Evolutionary conservation across 2,113 vertebrate species (phyloP), one percentile per base, ranked within the genome.

Genomic region (Antechinus flavipes): DNA sequence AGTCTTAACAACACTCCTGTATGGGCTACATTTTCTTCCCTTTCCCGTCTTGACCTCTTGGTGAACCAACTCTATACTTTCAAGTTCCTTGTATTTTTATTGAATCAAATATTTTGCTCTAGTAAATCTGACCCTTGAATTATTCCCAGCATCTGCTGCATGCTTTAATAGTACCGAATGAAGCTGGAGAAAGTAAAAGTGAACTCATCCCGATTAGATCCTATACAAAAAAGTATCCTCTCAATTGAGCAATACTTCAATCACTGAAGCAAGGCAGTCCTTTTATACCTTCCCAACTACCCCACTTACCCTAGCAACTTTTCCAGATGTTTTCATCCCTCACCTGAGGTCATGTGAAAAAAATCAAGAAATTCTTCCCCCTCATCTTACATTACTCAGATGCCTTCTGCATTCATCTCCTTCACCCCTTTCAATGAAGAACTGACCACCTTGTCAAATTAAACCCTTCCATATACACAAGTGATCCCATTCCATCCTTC

Each of bases 31-130:
- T 35, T n/a, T n/a, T n/a, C 30, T 19, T 76, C 61, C 61, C 35
- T 76, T 76, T 12, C 61, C 35, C 2, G n/a, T 19, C 30, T 76
- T 76, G 61, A 76, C 61, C 35, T 3, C 14, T 16, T n/a, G 12
- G 30, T 76, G 14, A 22, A n/a, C 35, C 61, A 76, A 76, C 16
- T n/a, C 30, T 76, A 35, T n/a, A 1, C 58, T 76, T 16, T 76
- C 35, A 76, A n/a, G 4, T 76, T 12, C 35, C 16, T 76, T 76
- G 61, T 5, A n/a, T n/a, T 76, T 35, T 76, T 76, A 76, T 19
- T n/a, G 61, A 76, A 76, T 76, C 61, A 76, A n/a, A 76, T n/a
- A 76, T 76, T 76, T 76, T 76, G 61, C 61, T n/a, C 61, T 76
- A 14, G 12, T 30, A 76, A n/a, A n/a, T 16, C 61, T n/a, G 12